phyloP scores from a whole-genome alignment of 1,140 invertebrate genomes.

The Drosophila carrolli region DNA sequence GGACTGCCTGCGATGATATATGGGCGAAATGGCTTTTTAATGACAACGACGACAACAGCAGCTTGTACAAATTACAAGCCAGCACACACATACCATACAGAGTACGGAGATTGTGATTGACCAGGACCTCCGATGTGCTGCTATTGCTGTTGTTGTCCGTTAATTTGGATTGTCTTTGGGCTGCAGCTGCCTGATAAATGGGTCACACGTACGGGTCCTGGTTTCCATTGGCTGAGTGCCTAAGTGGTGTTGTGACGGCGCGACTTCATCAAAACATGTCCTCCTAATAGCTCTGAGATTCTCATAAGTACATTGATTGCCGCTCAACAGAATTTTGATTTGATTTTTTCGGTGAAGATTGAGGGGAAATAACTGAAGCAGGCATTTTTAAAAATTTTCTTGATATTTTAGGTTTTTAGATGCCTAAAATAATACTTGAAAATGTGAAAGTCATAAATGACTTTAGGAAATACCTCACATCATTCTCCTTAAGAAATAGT shows the following conservation, averaged over 20 bases:
- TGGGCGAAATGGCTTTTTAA: conserved; percentile 81
- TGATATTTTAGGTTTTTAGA: background rate
- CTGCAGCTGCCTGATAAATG: conserved; percentile 68
- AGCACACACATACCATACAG: conserved; percentile 39
- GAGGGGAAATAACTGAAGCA: background rate
- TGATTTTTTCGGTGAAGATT: background rate
- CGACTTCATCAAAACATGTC: conserved; percentile 67
- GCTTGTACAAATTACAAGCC: conserved; percentile 78
- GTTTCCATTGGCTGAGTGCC: conserved; percentile 39
- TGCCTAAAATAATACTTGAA: no score
- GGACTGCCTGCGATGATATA: conserved; percentile 67
- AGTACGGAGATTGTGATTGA: conserved; percentile 58
- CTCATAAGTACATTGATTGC: conserved; percentile 37
- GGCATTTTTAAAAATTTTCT: background rate
- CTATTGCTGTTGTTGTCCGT: conserved; percentile 26
- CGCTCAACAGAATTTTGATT: conserved; percentile 23
- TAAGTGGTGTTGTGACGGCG: conserved; percentile 64
- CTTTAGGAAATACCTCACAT: no score
- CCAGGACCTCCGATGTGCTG: conserved; percentile 31
- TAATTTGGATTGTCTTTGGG: conserved; percentile 79
- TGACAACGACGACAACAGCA: conserved; percentile 82
- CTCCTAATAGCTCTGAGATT: conserved; percentile 48
- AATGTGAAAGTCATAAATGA: no score
- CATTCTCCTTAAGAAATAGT: no score
- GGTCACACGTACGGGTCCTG: conserved; percentile 68